Base-by-base conservation (phyloP, 2,888 invertebrate species). In the Timandra comae region DNA sequence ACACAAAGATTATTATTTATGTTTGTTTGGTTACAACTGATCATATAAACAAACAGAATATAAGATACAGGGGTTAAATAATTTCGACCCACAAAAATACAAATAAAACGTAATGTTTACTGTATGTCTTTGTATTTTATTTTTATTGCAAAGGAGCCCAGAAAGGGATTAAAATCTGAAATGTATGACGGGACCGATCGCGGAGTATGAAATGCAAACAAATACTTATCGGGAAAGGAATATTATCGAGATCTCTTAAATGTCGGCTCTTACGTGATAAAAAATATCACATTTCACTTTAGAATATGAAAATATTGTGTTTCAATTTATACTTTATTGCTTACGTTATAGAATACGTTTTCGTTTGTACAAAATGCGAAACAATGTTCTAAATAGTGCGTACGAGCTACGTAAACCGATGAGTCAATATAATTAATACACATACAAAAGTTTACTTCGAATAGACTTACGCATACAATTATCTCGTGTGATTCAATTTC, bases 231-330 rank as follows among this genome's bases (percentile, higher is more conserved):
- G n/a, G n/a, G 22, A 32, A 33, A 10, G 9, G n/a, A 12, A 28
- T 24, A 33, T 33, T n/a, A 30, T 43, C 48, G 54, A 59, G 60
- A 60, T 64, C 49, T 61, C 37, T 38, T 37, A 46, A 44, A 43
- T 38, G 42, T 44, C 46, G 41, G 60, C 56, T 56, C 57, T 56
- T 59, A 63, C 43, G 70, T 74, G 78, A 77, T 72, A 67, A 69
- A n/a, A 73, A 70, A 75, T 80, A 81, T 81, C 80, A 80, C 77
- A 81, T 67, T 50, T 66, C 56, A 64, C 53, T 77, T 80, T 79
- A 79, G 74, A 79, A 77, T 80, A 78, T 73, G 72, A 76, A 77
- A 80, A 77, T 79, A 78, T 72, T 43, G 62, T 57, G 62, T 63
- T 54, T 69, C 49, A 56, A 60, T 65, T 63, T 63, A 52, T 49